Percentiles rank a stretch among this genome's conserved stretches.
Conservation (phyloP, 2,797 vertebrate genomes). For the Emys orbicularis region DNA sequence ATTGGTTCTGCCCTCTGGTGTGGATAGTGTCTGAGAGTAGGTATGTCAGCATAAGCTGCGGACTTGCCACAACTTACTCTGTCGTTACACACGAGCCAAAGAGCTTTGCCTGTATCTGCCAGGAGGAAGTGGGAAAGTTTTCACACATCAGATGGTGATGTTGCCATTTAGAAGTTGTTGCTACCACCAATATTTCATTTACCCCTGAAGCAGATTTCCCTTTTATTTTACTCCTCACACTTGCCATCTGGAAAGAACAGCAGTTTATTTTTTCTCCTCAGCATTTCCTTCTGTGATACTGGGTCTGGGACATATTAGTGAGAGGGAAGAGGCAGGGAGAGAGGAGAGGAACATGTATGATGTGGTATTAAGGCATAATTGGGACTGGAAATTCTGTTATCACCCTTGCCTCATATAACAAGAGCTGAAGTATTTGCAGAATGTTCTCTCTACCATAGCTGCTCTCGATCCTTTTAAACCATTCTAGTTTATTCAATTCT, state of each 20-base stretch:
- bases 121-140: not conserved
- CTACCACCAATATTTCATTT: not conserved
- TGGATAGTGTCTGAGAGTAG: not conserved
- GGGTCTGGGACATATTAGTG: not conserved
- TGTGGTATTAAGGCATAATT: not conserved
- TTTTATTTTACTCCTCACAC: not conserved
- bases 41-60: not conserved
- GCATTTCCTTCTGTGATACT: not conserved
- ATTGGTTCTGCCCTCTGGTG: not conserved
- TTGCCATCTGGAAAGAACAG: not conserved
- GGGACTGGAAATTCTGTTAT: not conserved
- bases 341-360: not conserved
- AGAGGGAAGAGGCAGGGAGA: not conserved
- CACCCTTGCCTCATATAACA: not conserved
- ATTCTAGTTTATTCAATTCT: not conserved
- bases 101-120: not conserved
- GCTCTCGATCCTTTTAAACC: not conserved
- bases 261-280: not conserved
- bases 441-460: not conserved
- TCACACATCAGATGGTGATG: not conserved
- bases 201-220: not conserved
- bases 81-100: not conserved
- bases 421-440: not conserved
- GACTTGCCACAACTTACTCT: not conserved
- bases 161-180: not conserved